Evolutionary conservation across 2,797 vertebrate species (phyloP).

Genomic region (Manis crassicaudata): DNA sequence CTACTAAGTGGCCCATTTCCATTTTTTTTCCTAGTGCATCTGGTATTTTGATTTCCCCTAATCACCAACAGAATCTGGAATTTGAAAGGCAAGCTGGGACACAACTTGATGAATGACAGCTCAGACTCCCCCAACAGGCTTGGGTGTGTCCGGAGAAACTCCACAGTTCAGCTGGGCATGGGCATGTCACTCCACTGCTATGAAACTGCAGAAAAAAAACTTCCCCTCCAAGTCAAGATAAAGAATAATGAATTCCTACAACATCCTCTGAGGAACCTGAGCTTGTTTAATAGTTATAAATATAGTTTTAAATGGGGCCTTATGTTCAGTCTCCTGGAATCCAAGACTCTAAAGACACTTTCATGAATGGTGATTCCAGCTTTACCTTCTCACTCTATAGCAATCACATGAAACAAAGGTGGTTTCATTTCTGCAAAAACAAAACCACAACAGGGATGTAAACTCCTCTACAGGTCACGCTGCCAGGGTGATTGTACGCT

Average conservation of each 20-base stretch:
- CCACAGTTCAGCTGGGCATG: not conserved
- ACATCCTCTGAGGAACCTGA: not conserved
- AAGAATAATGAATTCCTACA: not conserved
- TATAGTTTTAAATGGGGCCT: not conserved
- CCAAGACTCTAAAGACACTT: not conserved
- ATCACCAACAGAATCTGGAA: not conserved
- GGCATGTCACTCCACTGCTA: not conserved
- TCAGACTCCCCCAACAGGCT: not conserved
- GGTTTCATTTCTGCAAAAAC: not conserved
- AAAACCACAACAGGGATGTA: not conserved
- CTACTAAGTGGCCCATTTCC: not conserved
- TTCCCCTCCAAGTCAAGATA: not conserved
- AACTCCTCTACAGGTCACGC: not conserved
- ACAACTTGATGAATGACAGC: not conserved
- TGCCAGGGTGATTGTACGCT: not conserved
- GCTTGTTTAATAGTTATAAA: not conserved
- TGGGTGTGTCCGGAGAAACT: constrained; percentile 21
- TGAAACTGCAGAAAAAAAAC: not conserved
- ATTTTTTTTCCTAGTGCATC: not conserved
- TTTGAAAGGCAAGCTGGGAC: constrained; percentile 28
- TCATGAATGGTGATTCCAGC: not conserved
- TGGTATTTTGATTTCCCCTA: not conserved
- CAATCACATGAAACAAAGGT: not conserved
- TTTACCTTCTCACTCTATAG: not conserved
- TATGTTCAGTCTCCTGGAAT: not conserved